Base-by-base conservation (phyloP, 2,113 vertebrate genomes). In the Nyctereutes procyonoides region DNA sequence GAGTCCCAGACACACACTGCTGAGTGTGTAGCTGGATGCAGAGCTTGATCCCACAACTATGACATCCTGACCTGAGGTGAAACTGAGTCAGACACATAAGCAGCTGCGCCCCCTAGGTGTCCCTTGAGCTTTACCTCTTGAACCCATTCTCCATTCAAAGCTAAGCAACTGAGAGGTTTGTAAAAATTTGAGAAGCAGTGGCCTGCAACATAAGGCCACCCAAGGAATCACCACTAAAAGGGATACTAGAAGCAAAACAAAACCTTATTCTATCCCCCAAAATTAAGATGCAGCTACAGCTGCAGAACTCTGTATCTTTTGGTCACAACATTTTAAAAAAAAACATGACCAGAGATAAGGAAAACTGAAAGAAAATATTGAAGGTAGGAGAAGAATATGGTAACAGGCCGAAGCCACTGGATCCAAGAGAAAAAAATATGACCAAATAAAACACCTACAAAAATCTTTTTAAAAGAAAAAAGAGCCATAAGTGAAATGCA, bases 111-210 rank as follows among this genome's bases (percentile, higher is more conserved):
- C 4, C 32, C 32, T 3, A 69, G 17, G 17, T 69, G n/a, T n/a
- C 67, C 16, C 8, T 73, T 76, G 94, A 93, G 28, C 48, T 96
- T 74, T 96, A 83, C 15, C 12, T 60, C 69, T 88, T 93, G 28
- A 95, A 79, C 13, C 28, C 58, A 90, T 77, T 85, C 43, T 94
- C 73, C 82, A 60, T 38, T 80, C 38, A 96, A 93, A 91, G 56
- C 24, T 74, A 90, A 80, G 91, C 32, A 62, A 84, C 28, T 83
- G 24, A 93, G 15, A 55, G 56, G 93, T 67, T 93, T 93, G 9
- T 76, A 85, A 79, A 74, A 87, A 76, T 89, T 74, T 58, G 35
- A 88, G 67, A 88, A 84, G 48, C 89, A 76, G 6, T 32, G 48
- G 77, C 19, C 35, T 48, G 0, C 32, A 96, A 94, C 5, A 43